Conservation (phyloP, 1,140 invertebrate genomes). For the Zaprionus nigranus region DNA sequence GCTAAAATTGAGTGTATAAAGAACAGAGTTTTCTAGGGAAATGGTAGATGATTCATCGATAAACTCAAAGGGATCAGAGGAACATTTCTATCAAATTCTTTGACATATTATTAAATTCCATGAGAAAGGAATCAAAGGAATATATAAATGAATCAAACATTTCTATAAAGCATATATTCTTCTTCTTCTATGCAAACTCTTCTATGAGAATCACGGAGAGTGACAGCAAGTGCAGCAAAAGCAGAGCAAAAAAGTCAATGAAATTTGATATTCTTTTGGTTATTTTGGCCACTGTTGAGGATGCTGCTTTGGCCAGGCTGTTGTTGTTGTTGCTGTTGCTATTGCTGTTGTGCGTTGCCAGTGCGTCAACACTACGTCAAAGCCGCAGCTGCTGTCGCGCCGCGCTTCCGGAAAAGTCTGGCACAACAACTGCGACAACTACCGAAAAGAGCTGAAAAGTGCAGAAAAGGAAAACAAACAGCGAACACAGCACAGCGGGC, state of each 20-base stretch:
- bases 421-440: constrained; percentile 61
- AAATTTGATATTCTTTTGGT: constrained; percentile 43
- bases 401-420: constrained; percentile 82
- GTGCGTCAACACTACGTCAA: constrained; percentile 76
- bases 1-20: neutral
- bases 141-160: neutral
- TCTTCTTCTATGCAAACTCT: neutral
- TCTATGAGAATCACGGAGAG: neutral
- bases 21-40: neutral
- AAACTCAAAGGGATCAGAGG: neutral
- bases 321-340: constrained; percentile 27
- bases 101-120: neutral
- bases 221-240: neutral
- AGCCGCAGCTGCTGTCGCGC: constrained; percentile 75
- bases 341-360: constrained; percentile 35
- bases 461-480: constrained; percentile 29
- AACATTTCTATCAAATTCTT: too few species aligned
- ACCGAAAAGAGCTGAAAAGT: constrained; percentile 26
- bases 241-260: neutral
- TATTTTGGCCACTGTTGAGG: constrained; percentile 58
- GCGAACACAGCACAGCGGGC: constrained; percentile 27
- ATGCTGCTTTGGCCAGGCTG: constrained; percentile 22
- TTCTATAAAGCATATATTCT: neutral
- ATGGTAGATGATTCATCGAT: neutral
- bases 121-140: neutral